phyloP scores from a whole-genome alignment of 2,888 invertebrate species.

The Sarcophaga rosellei region DNA sequence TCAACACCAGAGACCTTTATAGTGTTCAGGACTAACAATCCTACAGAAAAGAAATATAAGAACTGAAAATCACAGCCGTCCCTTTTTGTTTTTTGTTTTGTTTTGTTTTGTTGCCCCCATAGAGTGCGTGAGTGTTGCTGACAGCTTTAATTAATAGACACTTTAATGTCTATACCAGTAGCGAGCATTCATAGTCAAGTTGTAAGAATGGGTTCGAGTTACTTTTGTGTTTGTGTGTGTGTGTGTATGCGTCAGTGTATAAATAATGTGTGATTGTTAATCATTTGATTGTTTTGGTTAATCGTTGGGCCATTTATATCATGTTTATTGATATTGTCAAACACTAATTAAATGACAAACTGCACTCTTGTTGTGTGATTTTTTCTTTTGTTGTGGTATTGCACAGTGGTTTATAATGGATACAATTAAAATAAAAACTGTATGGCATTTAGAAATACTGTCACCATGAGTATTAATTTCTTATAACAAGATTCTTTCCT shows the following conservation, averaged over 20 bases:
- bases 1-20: slow-evolving; percentile 45
- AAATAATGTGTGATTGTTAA: slow-evolving; percentile 47
- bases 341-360: slow-evolving; percentile 51
- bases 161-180: slow-evolving; percentile 33
- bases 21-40: background rate
- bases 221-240: background rate
- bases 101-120: background rate
- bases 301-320: slow-evolving; percentile 34
- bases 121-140: slow-evolving; percentile 55
- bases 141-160: slow-evolving; percentile 65
- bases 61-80: background rate
- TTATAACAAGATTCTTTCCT: too few relatives aligned
- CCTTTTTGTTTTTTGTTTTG: background rate
- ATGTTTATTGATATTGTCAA: slow-evolving; percentile 58
- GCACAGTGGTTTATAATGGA: background rate
- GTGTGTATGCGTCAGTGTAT: background rate
- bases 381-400: background rate
- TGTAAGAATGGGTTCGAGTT: background rate
- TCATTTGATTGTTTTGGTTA: slow-evolving; percentile 45
- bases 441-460: too few relatives aligned
- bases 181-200: background rate
- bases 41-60: slow-evolving; percentile 7
- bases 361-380: background rate
- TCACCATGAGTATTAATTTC: too few relatives aligned
- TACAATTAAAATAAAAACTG: background rate